Base-by-base conservation (phyloP, 2,888 invertebrate species). In the Branchellion lobata region DNA sequence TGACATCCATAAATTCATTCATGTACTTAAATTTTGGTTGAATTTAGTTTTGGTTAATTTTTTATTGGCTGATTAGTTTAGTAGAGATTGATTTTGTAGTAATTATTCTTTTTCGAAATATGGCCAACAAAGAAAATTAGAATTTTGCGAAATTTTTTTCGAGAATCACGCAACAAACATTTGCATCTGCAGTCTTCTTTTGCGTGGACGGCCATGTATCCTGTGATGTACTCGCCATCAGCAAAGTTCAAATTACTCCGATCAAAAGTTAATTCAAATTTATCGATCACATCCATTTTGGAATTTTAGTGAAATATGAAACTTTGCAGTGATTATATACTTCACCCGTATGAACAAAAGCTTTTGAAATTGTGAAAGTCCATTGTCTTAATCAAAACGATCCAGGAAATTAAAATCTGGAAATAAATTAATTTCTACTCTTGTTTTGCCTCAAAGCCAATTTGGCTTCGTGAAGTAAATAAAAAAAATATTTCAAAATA, bases 191-290 rank as follows among this genome's bases (percentile, higher is more conserved):
- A 1, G 27, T 77, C 77, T 14, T 65, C 65, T n/a, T 65, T 77
- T 11, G 57, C 21, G 5, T 29, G 21, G 21, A 77, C 5, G n/a
- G 53, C 65, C 14, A 65, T 47, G 53, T 29, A 77, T n/a, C 77
- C 77, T 34, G 77, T 65, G 61, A 77, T 77, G 53, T 65, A 77
- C 29, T 77, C 77, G 57, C 77, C 77, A 57, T 57, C 77, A n/a
- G n/a, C 61, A 36, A 77, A 77, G 11, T 24, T 65, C 1, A 77
- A 29, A 21, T 77, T 57, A 5, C 2, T 57, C 36, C 57, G 53
- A 53, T 77, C 77, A 77, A 77, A 77, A 27, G 53, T 53, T 1
- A 77, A 36, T 36, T 77, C 61, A 65, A 77, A 77, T 29, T 77
- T 77, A 1, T 31, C 34, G n/a, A 77, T 34, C 57, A 34, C 5